phyloP scores from a whole-genome alignment of 92 coral and sea anemone genomes.

The Heteractis magnifica region DNA sequence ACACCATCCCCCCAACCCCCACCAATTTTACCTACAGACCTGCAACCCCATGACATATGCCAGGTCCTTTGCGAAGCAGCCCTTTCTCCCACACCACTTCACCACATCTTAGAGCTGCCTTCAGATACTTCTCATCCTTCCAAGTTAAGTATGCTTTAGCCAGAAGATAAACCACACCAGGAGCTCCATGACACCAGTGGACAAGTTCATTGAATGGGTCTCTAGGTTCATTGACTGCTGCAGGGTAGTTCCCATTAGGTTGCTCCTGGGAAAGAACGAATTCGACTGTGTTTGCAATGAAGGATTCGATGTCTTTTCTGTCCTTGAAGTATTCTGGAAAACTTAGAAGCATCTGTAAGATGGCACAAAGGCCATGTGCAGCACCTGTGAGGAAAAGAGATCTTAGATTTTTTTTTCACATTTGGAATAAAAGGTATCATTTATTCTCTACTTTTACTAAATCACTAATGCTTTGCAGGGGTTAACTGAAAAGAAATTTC shows the following conservation, averaged over 20 bases:
- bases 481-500: too few relatives aligned
- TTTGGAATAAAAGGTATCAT: too few relatives aligned
- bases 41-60: slow-evolving; percentile 96
- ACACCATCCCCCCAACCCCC: too few relatives aligned
- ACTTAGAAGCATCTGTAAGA: slow-evolving; percentile 75
- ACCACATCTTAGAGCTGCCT: slow-evolving; percentile 87
- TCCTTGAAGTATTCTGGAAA: slow-evolving; percentile 72
- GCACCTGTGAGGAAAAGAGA: slow-evolving; percentile 58
- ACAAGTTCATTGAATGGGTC: slow-evolving; percentile 59
- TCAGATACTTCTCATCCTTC: slow-evolving; percentile 83
- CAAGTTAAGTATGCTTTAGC: slow-evolving; percentile 87
- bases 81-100: slow-evolving; percentile 87
- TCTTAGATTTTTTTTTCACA: background rate
- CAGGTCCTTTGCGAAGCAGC: slow-evolving; percentile 86
- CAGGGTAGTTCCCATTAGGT: slow-evolving; percentile 82
- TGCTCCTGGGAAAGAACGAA: slow-evolving; percentile 61
- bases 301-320: slow-evolving; percentile 60
- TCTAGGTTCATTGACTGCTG: slow-evolving; percentile 55
- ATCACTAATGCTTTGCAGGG: too few relatives aligned
- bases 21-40: slow-evolving; percentile 36
- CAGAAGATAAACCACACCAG: slow-evolving; percentile 88
- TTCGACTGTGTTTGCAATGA: slow-evolving; percentile 67
- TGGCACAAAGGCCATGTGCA: slow-evolving; percentile 87
- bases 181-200: slow-evolving; percentile 99
- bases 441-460: too few relatives aligned